These are phyloP conservation scores for Euclidia mi DNA, from an alignment of 2,888 invertebrate species.

Conservation along the genomic window DNA sequence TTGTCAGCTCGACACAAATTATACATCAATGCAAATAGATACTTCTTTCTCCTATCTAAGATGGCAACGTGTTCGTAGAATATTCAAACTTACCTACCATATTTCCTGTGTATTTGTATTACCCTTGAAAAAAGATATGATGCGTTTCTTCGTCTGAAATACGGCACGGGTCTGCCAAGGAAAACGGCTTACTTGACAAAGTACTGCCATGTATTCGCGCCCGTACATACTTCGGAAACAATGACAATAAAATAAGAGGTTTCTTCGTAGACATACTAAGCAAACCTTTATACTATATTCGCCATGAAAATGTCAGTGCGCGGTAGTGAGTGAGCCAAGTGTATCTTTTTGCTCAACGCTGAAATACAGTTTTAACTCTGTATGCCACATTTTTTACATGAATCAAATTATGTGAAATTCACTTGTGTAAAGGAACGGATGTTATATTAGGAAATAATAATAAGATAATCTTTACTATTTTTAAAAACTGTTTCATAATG, in stretches of 20 bases:
- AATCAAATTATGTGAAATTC: too few relatives aligned
- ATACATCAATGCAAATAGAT: too few relatives aligned
- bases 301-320: neutral
- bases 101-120: neutral
- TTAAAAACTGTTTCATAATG: too few relatives aligned
- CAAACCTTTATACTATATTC: constrained; percentile 21
- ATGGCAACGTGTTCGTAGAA: too few relatives aligned
- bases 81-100: neutral
- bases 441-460: too few relatives aligned
- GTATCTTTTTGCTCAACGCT: too few relatives aligned
- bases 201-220: constrained; percentile 7
- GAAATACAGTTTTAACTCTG: too few relatives aligned
- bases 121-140: neutral
- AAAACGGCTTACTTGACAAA: constrained; percentile 6
- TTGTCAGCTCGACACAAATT: too few relatives aligned
- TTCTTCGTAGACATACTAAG: constrained; percentile 8
- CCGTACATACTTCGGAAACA: constrained; percentile 6
- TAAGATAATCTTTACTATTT: too few relatives aligned
- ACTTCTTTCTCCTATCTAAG: too few relatives aligned
- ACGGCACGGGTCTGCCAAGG: neutral
- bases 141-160: neutral
- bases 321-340: neutral
- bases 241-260: constrained; percentile 12
- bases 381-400: too few relatives aligned
- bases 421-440: too few relatives aligned